Percentiles rank a stretch among this genome's conserved stretches.
These are phyloP conservation scores for Cephus nigrinus DNA, from an alignment of 2,888 invertebrate species.

Conservation along the genomic window DNA sequence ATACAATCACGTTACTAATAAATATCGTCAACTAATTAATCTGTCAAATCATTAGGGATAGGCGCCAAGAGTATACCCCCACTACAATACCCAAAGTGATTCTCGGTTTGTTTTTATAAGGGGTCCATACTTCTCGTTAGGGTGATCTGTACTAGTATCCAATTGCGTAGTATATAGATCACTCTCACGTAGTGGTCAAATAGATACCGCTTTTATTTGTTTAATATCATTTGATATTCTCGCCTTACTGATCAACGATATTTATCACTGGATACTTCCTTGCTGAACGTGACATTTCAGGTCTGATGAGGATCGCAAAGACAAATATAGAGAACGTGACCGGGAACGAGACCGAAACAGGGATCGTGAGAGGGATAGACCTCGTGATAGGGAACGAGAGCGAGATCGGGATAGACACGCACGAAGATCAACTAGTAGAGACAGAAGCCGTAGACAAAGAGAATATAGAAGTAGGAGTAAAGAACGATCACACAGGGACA, in stretches of 20 bases:
- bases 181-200: neutral
- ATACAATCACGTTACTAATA: conserved; percentile 59
- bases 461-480: conserved; percentile 63
- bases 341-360: conserved; percentile 51
- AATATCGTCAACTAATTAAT: conserved; percentile 18
- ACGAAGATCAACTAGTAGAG: conserved; percentile 51
- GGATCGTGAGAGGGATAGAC: conserved; percentile 48
- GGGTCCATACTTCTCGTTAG: neutral
- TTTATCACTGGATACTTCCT: conserved; percentile 12
- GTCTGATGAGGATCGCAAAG: conserved; percentile 63
- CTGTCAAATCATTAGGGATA: conserved; percentile 2
- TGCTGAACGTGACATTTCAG: conserved; percentile 55
- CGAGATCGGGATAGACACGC: conserved; percentile 47
- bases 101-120: neutral
- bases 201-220: conserved; percentile 9
- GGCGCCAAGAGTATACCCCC: neutral
- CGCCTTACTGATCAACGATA: conserved; percentile 26
- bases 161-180: neutral
- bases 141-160: neutral
- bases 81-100: neutral
- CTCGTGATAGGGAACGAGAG: conserved; percentile 46
- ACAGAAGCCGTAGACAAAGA: conserved; percentile 55
- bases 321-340: conserved; percentile 56
- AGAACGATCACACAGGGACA: conserved; percentile 56
- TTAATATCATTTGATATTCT: conserved; percentile 24